phyloP scores from a whole-genome alignment of 1,140 invertebrate genomes.

The Musca domestica region DNA sequence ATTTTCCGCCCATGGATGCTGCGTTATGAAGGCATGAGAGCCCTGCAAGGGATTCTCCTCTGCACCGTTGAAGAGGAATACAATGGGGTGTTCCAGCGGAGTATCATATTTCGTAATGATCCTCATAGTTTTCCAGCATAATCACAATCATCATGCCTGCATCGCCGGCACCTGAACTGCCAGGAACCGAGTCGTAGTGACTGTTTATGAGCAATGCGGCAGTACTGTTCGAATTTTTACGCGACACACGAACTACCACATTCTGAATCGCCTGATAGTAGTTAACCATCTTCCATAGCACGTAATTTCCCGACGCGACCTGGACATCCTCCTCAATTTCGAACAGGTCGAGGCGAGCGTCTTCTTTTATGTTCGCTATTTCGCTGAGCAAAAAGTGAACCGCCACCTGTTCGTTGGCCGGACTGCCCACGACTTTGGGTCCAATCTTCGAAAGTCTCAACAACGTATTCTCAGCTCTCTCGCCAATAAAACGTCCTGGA shows the following conservation, averaged over 20 bases:
- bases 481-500: conserved; percentile 47
- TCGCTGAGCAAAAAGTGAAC: conserved; percentile 59
- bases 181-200: conserved; percentile 87
- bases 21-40: conserved; percentile 92
- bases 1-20: conserved; percentile 83
- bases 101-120: conserved; percentile 66
- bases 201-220: conserved; percentile 82
- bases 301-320: conserved; percentile 71
- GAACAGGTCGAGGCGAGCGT: conserved; percentile 37
- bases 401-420: conserved; percentile 65
- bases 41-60: conserved; percentile 90
- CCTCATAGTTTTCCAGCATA: conserved; percentile 82
- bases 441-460: conserved; percentile 68
- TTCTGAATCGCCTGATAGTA: conserved; percentile 71
- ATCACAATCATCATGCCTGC: conserved; percentile 90
- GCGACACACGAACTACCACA: conserved; percentile 72
- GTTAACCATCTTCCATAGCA: conserved; percentile 75
- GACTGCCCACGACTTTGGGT: conserved; percentile 65
- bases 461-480: conserved; percentile 55
- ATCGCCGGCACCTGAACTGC: conserved; percentile 81
- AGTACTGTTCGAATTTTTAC: conserved; percentile 46
- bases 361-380: conserved; percentile 35
- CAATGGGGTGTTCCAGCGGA: conserved; percentile 68
- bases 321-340: conserved; percentile 46
- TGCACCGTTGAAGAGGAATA: conserved; percentile 89